Evolutionary conservation across 1,140 invertebrate genomes (phyloP), one percentile per base, ranked within the genome.

Genomic region (Tetragonula clypearis): DNA sequence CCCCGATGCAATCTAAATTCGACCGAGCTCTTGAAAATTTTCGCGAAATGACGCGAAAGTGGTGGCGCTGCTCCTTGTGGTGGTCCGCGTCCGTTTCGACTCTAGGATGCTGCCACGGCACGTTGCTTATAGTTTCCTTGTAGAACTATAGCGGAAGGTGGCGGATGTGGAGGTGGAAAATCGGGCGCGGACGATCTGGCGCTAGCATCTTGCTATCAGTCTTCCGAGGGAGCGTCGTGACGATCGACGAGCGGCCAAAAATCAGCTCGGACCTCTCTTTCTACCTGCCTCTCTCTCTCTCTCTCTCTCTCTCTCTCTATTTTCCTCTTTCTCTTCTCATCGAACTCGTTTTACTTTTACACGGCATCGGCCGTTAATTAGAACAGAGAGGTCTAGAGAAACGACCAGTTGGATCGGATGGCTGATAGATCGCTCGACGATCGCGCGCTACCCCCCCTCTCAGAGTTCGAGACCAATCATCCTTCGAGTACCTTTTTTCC

Each of bases 191-290:
- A 90, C 85, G 87, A 92, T 69, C 86, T 86, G 87, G 79, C 89
- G 88, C 87, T 87, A 71, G 87, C 79, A 87, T 82, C 82, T 86
- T 73, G 86, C 90, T 92, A 91, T 92, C 89, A 86, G 87, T 90
- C 88, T 86, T 73, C 87, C 86, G 75, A 87, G 85, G 88, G 90
- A 91, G 87, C 90, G 90, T 88, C 90, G 87, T 82, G 87, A 89
- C 82, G 87, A 86, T 77, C 83, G 89, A 82, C 82, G 68, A 86
- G 78, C 86, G 74, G 72, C 77, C 79, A 69, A 90, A 79, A 89
- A 60, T 75, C 69, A 66, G 19, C 69, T 56, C 56, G 49, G 35
- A 65, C 55, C 81, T 60, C 76, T 74, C 41, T 49, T 21, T 49
- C 19, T 12, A n/a, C 19, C 1, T 26, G 23, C 21, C 26, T 6